Conservation (phyloP, 2,113 vertebrate genomes). For the Oryzias celebensis region DNA sequence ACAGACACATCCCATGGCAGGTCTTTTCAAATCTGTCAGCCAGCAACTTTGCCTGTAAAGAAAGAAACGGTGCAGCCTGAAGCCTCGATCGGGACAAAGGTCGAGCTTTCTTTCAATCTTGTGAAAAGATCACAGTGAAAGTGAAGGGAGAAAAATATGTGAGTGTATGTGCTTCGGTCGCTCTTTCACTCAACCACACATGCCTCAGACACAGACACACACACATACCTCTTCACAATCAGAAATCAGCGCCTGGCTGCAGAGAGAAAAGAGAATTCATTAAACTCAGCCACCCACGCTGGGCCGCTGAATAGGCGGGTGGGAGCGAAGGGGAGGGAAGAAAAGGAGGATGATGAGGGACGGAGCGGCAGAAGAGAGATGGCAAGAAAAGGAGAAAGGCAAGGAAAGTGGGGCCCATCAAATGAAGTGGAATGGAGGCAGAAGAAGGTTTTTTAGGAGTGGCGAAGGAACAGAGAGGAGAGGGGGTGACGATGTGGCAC, state of each 20-base stretch:
- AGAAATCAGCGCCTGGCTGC: conserved; percentile 72
- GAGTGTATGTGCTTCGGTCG: conserved; percentile 13
- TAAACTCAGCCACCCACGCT: conserved; percentile 76
- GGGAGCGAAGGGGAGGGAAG: conserved; percentile 39
- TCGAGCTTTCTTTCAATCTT: conserved; percentile 54
- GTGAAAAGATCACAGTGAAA: conserved; percentile 42
- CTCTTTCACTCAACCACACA: conserved; percentile 1
- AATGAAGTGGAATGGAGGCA: conserved; percentile 62
- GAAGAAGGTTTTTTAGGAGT: conserved; percentile 60
- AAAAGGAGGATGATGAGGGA: conserved; percentile 37
- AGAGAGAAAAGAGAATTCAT: conserved; percentile 78
- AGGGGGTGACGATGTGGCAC: conserved; percentile 20
- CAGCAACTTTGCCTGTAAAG: conserved; percentile 28
- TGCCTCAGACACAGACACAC: conserved; percentile 11
- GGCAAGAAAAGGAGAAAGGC: conserved; percentile 31
- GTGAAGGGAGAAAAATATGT: conserved; percentile 16
- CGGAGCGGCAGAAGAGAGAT: conserved; percentile 23
- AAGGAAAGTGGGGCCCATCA: conserved; percentile 45
- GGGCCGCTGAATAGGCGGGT: conserved; percentile 58
- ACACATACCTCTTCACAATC: conserved; percentile 69
- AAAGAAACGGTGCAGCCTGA: conserved; percentile 42
- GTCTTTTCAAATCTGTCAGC: conserved; percentile 53
- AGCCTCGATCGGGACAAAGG: conserved; percentile 48
- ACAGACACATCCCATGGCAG: conserved; percentile 36
- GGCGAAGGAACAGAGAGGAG: conserved; percentile 38